Evolutionary conservation across 1,140 invertebrate species (phyloP), one percentile per base, ranked within the genome.

Genomic region (Temnothorax curvispinosus): DNA sequence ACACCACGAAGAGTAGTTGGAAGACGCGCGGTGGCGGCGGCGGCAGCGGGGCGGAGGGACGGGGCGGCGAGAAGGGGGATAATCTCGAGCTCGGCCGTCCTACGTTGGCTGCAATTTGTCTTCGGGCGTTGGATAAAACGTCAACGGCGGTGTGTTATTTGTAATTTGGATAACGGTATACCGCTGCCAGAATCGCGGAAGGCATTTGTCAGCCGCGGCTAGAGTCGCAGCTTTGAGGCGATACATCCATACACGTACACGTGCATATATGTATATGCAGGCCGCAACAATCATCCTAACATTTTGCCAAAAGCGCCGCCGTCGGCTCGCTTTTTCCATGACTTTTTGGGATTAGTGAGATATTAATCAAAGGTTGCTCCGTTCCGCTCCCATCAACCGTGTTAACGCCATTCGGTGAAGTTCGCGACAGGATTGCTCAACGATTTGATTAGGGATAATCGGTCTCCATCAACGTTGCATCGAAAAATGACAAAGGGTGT

Each of bases 91-190:
- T 58, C 67, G 80, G 75, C 82, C 89, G 85, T 88, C 77, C 86
- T 87, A 78, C 81, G 86, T 91, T 89, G 77, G 60, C 62, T 56
- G 86, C 86, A 91, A 91, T 91, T 91, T 91, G 91, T 91, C 91
- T 91, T 87, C 87, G 88, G 88, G 86, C 88, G 89, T 87, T 85
- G 87, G 86, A 90, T 90, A 92, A 92, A 90, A 90, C 89, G 89
- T 92, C 88, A 86, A 88, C 88, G 87, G 87, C 87, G 89, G 89
- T 88, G 89, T 91, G 88, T 92, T 91, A 91, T 92, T 92, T 89
- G 87, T 91, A 92, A 92, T 92, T 92, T 91, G 91, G 91, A 91
- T 91, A 92, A 92, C 91, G 91, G 91, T 89, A 87, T 62, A 72
- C 90, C 89, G 89, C 89, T 88, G 90, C 89, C 90, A 90, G 90